phyloP scores from a whole-genome alignment of 2,113 vertebrate genomes.

The Chauna torquata region DNA sequence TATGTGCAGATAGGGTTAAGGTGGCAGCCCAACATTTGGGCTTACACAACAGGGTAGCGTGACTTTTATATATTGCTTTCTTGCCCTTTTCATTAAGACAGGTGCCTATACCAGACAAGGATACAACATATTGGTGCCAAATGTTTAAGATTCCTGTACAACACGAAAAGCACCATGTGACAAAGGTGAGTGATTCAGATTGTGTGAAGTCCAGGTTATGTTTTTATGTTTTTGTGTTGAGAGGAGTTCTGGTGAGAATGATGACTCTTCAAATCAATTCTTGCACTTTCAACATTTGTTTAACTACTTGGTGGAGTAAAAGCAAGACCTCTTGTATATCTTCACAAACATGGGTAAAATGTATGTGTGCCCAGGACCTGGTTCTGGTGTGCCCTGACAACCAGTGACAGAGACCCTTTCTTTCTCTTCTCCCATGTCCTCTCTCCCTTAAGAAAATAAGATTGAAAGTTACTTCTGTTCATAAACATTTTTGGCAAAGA shows the following conservation, averaged over 20 bases:
- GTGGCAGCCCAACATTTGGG: neutral
- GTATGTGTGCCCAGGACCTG: neutral
- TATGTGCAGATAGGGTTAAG: neutral
- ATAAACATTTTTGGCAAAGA: neutral
- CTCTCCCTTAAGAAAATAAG: neutral
- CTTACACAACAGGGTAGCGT: neutral
- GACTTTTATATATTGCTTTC: neutral
- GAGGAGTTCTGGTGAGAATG: neutral
- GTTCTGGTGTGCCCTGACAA: neutral
- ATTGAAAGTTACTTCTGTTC: neutral
- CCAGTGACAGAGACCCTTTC: neutral
- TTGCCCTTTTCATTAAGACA: constrained; percentile 82
- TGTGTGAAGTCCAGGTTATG: neutral
- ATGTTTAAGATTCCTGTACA: constrained; percentile 87
- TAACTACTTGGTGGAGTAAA: neutral
- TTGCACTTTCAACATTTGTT: neutral
- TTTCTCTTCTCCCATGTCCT: neutral
- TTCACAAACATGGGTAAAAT: neutral
- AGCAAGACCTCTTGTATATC: neutral
- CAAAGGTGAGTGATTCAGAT: constrained; percentile 77
- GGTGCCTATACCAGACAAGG: constrained; percentile 86
- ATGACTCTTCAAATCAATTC: neutral
- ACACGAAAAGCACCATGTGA: constrained; percentile 84
- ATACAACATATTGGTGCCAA: constrained; percentile 90
- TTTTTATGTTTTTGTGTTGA: neutral